A percentile compares a stretch with the other conserved stretches of the same genome.
Evolutionary conservation across 1,140 invertebrate species (phyloP).

Genomic region (Phocides pigmalion): DNA sequence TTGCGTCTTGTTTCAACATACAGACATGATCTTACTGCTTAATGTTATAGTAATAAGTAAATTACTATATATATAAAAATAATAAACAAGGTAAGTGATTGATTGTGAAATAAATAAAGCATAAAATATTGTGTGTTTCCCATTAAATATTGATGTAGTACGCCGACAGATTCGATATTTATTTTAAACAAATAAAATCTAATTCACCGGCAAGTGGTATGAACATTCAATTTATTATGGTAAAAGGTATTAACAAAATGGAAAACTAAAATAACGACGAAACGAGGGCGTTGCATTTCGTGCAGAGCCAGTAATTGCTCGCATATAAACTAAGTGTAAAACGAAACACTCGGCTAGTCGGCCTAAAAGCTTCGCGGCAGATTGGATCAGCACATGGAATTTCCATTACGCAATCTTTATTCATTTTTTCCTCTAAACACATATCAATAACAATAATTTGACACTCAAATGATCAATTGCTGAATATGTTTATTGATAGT

Average conservation of each 20-base stretch:
- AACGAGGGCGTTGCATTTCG: slow-evolving; percentile 50
- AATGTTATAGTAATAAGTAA: background rate
- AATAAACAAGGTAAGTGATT: background rate
- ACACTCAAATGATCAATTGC: too few relatives aligned
- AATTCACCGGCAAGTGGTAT: background rate
- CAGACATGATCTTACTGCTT: background rate
- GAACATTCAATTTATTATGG: slow-evolving; percentile 15
- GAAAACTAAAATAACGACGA: slow-evolving; percentile 29
- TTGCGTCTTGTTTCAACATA: background rate
- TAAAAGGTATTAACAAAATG: slow-evolving; percentile 25
- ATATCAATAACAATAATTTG: background rate
- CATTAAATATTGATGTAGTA: too few relatives aligned
- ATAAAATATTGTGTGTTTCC: too few relatives aligned
- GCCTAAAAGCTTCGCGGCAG: slow-evolving; percentile 76
- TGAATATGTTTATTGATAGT: too few relatives aligned
- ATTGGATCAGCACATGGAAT: slow-evolving; percentile 78
- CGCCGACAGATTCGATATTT: background rate
- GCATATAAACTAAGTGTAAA: slow-evolving; percentile 73
- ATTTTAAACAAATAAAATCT: background rate
- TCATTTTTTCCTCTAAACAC: slow-evolving; percentile 17
- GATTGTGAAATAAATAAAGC: background rate
- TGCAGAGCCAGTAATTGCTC: slow-evolving; percentile 63
- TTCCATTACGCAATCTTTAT: slow-evolving; percentile 75
- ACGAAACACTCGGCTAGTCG: slow-evolving; percentile 60
- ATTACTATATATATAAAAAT: background rate